Base-by-base conservation (phyloP, 2,888 invertebrate species). In the Scaptomyza flava region DNA sequence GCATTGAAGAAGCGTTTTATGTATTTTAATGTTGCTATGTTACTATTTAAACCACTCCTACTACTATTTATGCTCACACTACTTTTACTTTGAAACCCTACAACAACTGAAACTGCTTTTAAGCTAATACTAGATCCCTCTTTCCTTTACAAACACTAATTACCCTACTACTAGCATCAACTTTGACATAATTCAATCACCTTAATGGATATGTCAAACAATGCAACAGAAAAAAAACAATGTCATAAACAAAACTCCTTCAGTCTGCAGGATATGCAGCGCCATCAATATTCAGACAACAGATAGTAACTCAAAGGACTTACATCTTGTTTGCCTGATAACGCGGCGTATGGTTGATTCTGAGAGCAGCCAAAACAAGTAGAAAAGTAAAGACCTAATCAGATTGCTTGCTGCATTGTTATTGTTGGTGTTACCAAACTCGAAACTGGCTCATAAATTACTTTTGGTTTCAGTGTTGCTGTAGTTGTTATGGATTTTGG, bases 371-470 rank as follows among this genome's bases (percentile, higher is more conserved):
- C 58, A 57, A 23, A 43, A 51, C 45, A 38, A 57, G 31, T 23
- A 20, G n/a, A 38, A 7, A 20, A 17, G 38, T 38, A 23, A 31
- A 36, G 33, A 31, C 34, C 27, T 47, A 64, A 62, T 52, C 62
- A 52, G 52, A 48, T 51, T 36, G 53, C 20, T 59, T 30, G 41
- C 51, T 48, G 53, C 61, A 63, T 65, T 74, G 63, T 48, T 51
- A 42, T 20, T 2, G 20, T 14, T 41, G 38, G 8, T 20, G 43
- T 38, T 38, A 20, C 20, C 34, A 50, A 3, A 20, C 50, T 41
- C 12, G 59, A 33, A 33, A 42, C 50, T 50, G 23, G 61, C 41
- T 41, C 70, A 58, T 74, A 74, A 74, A 74, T 74, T 63, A 74
- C 62, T 63, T 65, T 69, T 31, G 43, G 57, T 31, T 54, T 34